These are phyloP conservation scores for Mythimna lalbum DNA, from an alignment of 2,888 invertebrate species.

Conservation along the genomic window DNA sequence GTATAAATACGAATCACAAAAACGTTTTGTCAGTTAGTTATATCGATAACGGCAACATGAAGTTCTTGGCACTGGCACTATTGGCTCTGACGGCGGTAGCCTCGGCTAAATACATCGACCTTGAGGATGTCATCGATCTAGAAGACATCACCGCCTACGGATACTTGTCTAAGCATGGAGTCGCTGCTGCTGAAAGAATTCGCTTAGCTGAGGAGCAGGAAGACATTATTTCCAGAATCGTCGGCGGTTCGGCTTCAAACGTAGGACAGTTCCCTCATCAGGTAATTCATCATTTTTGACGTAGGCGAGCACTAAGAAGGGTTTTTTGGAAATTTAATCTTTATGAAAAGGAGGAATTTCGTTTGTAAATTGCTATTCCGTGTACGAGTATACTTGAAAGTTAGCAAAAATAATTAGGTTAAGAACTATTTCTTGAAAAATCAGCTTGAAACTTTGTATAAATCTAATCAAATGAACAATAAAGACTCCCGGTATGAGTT, in stretches of 20 bases:
- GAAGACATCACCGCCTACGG: slow-evolving; percentile 61
- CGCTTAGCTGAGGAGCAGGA: slow-evolving; percentile 53
- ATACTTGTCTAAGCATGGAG: slow-evolving; percentile 60
- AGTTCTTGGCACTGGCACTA: slow-evolving; percentile 43
- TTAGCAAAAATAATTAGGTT: too few species aligned
- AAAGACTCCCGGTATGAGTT: too few species aligned
- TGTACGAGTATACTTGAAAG: too few species aligned
- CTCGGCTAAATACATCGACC: slow-evolving; percentile 41
- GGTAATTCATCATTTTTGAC: slow-evolving; percentile 47
- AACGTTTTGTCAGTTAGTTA: neutral
- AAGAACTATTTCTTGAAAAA: too few species aligned
- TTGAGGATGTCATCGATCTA: slow-evolving; percentile 40
- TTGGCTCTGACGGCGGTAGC: slow-evolving; percentile 55
- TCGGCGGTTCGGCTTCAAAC: slow-evolving; percentile 56
- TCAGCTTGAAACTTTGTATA: too few species aligned
- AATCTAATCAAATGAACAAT: too few species aligned
- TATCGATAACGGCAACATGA: slow-evolving; percentile 33
- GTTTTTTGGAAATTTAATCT: too few species aligned
- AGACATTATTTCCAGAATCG: slow-evolving; percentile 54
- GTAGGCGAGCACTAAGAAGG: too few species aligned
- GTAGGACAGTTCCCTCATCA: slow-evolving; percentile 65
- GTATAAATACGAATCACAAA: slow-evolving; percentile 8
- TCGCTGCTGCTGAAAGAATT: slow-evolving; percentile 60
- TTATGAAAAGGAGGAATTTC: too few species aligned
- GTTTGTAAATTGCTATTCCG: too few species aligned